Conservation (phyloP, 2,113 vertebrate species). For the Pelvicachromis taeniatus region DNA sequence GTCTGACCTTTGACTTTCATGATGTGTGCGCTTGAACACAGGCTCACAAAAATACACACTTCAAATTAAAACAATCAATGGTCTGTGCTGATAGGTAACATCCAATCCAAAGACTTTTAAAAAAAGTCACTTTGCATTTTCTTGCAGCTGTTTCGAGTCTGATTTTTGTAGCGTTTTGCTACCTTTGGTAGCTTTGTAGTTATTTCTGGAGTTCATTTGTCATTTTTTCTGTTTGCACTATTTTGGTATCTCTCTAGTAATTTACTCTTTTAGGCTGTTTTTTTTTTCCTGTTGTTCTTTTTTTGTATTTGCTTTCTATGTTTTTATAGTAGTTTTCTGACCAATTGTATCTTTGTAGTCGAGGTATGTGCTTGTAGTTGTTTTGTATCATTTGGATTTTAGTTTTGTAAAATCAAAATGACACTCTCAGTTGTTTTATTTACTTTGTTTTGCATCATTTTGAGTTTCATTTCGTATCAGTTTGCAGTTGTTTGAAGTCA, state of each 20-base stretch:
- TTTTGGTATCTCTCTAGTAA: neutral
- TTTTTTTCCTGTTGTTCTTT: neutral
- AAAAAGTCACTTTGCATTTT: neutral
- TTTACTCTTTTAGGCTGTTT: neutral
- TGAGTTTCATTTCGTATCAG: neutral
- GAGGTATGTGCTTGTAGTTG: neutral
- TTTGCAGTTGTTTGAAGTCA: neutral
- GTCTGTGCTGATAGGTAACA: neutral
- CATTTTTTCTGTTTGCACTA: neutral
- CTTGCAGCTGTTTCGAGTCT: neutral
- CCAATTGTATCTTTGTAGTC: too few species aligned
- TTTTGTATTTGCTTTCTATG: too few species aligned
- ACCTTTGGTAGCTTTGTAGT: neutral
- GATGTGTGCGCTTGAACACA: neutral
- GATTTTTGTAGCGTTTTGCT: neutral
- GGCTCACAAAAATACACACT: neutral
- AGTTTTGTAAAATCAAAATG: too few species aligned
- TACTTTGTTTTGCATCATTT: neutral
- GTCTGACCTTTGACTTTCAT: slow-evolving; percentile 20
- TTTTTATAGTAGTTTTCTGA: too few species aligned
- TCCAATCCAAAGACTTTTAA: neutral
- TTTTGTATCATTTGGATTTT: neutral
- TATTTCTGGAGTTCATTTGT: neutral
- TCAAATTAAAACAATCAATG: neutral
- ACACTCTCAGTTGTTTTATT: neutral